Conservation (phyloP, 2,797 vertebrate genomes). For the Lepilemur ruficaudatus region DNA sequence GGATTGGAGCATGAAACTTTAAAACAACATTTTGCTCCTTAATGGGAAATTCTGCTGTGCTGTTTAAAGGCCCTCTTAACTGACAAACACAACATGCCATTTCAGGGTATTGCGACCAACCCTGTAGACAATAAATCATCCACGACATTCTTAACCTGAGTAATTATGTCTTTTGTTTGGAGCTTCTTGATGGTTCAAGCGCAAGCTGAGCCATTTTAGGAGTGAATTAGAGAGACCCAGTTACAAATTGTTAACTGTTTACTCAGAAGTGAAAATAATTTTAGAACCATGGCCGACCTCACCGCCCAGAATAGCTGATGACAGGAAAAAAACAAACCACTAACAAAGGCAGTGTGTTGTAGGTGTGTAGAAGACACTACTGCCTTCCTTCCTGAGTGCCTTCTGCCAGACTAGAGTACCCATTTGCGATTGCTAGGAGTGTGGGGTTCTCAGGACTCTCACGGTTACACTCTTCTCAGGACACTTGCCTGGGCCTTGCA, state of each 20-base stretch:
- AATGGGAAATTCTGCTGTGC: not conserved
- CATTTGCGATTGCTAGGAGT: not conserved
- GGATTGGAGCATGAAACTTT: not conserved
- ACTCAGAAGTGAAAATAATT: not conserved
- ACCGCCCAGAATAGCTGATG: not conserved
- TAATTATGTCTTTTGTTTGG: conserved; percentile 37
- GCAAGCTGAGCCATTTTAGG: not conserved
- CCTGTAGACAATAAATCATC: not conserved
- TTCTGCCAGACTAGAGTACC: not conserved
- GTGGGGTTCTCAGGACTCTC: no score
- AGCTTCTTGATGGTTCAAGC: not conserved
- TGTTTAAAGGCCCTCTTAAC: not conserved
- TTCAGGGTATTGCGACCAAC: not conserved
- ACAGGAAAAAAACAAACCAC: not conserved
- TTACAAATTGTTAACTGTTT: conserved; percentile 17
- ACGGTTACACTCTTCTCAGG: fast-evolving
- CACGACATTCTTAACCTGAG: not conserved
- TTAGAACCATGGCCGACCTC: not conserved
- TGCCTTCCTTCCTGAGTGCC: fast-evolving
- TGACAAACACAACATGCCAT: not conserved
- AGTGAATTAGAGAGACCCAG: conserved; percentile 6
- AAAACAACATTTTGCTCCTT: conserved; percentile 8
- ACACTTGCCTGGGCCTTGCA: not conserved
- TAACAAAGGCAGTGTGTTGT: fast-evolving
- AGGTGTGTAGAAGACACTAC: fast-evolving